phyloP scores from a whole-genome alignment of 1,140 invertebrate genomes.

The Pseudomyrmex flavicornis region DNA sequence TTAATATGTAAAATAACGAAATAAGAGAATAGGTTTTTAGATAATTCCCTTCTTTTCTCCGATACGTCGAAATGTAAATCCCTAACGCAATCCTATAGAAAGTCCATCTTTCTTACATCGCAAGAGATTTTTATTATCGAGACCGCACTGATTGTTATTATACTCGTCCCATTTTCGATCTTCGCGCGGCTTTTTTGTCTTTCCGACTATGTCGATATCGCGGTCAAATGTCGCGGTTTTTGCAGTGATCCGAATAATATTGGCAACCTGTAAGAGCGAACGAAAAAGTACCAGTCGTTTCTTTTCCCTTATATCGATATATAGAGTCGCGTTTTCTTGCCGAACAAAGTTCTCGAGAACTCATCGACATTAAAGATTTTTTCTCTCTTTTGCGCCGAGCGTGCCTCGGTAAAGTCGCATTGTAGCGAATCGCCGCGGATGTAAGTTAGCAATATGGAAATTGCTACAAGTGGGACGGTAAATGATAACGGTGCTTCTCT shows the following conservation, averaged over 20 bases:
- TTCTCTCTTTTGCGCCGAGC: not conserved
- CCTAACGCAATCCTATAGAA: not conserved
- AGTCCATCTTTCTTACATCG: slow-evolving; percentile 4
- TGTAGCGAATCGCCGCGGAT: slow-evolving; percentile 13
- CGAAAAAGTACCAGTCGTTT: slow-evolving; percentile 23
- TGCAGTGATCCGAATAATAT: slow-evolving; percentile 48
- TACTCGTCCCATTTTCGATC: slow-evolving; percentile 52
- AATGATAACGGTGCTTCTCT: not conserved
- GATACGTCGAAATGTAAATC: slow-evolving; percentile 39
- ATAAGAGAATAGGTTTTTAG: too few relatives aligned
- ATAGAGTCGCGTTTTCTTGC: slow-evolving; percentile 23
- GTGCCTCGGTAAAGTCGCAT: not conserved
- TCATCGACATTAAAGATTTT: slow-evolving; percentile 12
- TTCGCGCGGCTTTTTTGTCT: slow-evolving; percentile 19
- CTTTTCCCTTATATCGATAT: slow-evolving; percentile 22
- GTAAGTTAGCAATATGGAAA: slow-evolving; percentile 22
- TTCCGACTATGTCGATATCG: slow-evolving; percentile 36
- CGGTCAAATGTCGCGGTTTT: slow-evolving; percentile 38
- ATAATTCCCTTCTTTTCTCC: not conserved
- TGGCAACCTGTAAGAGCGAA: slow-evolving; percentile 54
- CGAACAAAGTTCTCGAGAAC: not conserved
- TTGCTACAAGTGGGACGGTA: slow-evolving; percentile 23
- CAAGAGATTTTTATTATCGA: not conserved
- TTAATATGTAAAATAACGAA: slow-evolving; percentile 1
- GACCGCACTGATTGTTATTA: slow-evolving; percentile 34